Evolutionary conservation across 1,140 invertebrate genomes (phyloP).

Genomic region (Ericerus pela): DNA sequence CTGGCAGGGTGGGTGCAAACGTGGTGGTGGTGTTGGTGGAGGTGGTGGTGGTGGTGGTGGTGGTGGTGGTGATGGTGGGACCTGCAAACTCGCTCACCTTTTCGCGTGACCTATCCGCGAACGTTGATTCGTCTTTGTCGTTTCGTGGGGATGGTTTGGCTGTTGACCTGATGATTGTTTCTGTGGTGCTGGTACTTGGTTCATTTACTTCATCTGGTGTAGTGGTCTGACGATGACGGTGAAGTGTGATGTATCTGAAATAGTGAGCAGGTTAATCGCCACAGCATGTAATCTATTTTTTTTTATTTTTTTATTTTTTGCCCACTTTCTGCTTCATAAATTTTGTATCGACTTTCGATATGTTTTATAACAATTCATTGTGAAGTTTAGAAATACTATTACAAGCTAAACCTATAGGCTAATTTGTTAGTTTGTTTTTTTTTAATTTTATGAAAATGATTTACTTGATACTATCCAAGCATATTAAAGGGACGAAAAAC

Average conservation of each 20-base stretch:
- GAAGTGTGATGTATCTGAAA: not conserved
- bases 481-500: too few relatives aligned
- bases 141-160: not conserved
- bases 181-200: not conserved
- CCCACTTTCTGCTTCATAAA: too few relatives aligned
- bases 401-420: too few relatives aligned
- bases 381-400: too few relatives aligned
- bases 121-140: not conserved
- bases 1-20: not conserved
- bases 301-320: too few relatives aligned
- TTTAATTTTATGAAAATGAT: too few relatives aligned
- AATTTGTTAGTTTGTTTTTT: too few relatives aligned
- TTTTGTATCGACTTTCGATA: too few relatives aligned
- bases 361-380: too few relatives aligned
- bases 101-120: not conserved
- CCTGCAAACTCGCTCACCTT: conserved; percentile 1
- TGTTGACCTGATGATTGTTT: not conserved
- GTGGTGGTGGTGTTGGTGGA: not conserved
- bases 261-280: too few relatives aligned
- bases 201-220: not conserved
- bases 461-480: too few relatives aligned
- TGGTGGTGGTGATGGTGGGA: not conserved
- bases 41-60: not conserved
- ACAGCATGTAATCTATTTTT: too few relatives aligned
- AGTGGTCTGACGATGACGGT: not conserved